A percentile compares a stretch with the other conserved stretches of the same genome.
Conservation (phyloP, 1,140 invertebrate genomes). For the Nilaparvata lugens region DNA sequence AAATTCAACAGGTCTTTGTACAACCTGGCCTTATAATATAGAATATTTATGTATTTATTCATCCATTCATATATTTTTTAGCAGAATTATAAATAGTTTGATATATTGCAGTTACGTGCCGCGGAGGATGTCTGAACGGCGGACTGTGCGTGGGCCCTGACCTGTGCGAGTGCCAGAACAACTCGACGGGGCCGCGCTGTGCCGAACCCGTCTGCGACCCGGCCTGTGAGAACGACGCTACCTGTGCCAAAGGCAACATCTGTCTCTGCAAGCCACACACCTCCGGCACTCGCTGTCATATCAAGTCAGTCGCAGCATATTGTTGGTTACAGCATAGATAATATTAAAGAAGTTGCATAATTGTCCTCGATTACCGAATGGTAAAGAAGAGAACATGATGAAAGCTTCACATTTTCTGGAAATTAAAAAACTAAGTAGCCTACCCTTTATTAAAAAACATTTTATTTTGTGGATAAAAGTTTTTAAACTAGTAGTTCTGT, state of each 20-base stretch:
- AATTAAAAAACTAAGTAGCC: too few species aligned
- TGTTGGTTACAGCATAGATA: too few species aligned
- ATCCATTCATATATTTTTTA: too few species aligned
- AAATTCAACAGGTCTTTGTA: not conserved
- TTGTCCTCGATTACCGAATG: too few species aligned
- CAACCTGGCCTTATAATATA: not conserved
- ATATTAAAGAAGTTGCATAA: too few species aligned
- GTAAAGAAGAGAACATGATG: too few species aligned
- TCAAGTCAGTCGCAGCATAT: constrained; percentile 27
- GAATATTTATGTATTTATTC: constrained; percentile 3
- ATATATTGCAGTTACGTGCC: constrained; percentile 21
- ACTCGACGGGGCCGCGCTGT: constrained; percentile 24
- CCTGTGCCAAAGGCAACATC: constrained; percentile 29
- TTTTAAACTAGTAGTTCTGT: too few species aligned
- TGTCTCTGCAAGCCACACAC: constrained; percentile 29
- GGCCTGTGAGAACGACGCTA: constrained; percentile 30
- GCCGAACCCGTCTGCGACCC: constrained; percentile 30
- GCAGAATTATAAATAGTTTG: too few species aligned
- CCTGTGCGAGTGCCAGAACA: constrained; percentile 29
- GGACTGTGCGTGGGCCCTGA: constrained; percentile 27
- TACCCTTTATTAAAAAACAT: too few species aligned
- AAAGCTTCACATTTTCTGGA: too few species aligned
- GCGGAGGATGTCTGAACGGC: constrained; percentile 25
- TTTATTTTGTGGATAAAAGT: too few species aligned
- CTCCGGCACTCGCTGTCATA: constrained; percentile 25